Base-by-base conservation (phyloP, 2,797 vertebrate species). In the Enteromius radiatus region DNA sequence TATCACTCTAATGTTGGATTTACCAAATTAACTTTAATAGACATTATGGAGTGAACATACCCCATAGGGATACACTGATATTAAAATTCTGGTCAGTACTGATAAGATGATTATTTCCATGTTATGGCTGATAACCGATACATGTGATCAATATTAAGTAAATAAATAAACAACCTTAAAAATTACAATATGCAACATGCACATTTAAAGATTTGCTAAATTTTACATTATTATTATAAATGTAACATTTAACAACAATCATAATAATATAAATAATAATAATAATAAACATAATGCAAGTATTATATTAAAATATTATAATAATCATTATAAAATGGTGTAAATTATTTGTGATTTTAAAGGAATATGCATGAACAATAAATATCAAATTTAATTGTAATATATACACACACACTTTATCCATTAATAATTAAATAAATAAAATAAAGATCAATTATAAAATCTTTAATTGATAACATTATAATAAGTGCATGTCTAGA, bases 1-100 rank as follows among this genome's bases (percentile, higher is more conserved):
- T 14, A 63, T 77, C 56, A 28, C 23, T 19, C 17, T 47, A 43
- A 76, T 43, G 19, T 2, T 64, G 59, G 23, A 78, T 78, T 65
- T 49, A n/a, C 19, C 23, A 78, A 49, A n/a, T 78, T 7, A 52
- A 45, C 43, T 52, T 65, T 61, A 28, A 26, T 43, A 14, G 36
- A 49, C 23, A 49, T 31, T 71, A 47, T 19, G 43, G 43, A 59
- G 14, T 26, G 19, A 52, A n/a, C 47, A 36, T 28, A 36, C 7
- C n/a, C n/a, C n/a, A n/a, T 33, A 12, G 17, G 10, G 1, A n/a
- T 36, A 11, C 28, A 73, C 9, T 3, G 5, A 23, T 74, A 33
- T 74, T 15, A 23, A 56, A 74, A 56, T 74, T 49, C 23, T 69
- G 67, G 14, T 31, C 23, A 26, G 12, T 49, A 21, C 23, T 68